Percentiles rank a stretch among this genome's conserved stretches.
phyloP scores from a whole-genome alignment of 2,797 vertebrate species.

The Pangasius krempfi region DNA sequence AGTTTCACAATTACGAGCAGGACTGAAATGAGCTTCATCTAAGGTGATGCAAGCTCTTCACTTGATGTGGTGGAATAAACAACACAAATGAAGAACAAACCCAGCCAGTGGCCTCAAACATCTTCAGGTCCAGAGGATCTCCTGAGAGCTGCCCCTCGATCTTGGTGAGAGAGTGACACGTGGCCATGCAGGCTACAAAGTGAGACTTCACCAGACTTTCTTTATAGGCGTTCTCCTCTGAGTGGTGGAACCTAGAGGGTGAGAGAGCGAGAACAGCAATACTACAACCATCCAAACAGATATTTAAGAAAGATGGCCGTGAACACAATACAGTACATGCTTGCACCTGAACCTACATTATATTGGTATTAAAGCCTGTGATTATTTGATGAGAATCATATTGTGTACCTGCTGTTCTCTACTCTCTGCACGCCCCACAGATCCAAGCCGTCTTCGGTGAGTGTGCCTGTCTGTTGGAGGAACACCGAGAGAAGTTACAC shows the following conservation, averaged over 20 bases:
- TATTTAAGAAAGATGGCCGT: neutral
- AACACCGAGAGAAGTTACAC: slow-evolving; percentile 10
- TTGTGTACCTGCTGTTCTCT: slow-evolving; percentile 81
- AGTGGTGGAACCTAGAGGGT: slow-evolving; percentile 82
- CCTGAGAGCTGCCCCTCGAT: slow-evolving; percentile 95
- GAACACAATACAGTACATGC: neutral
- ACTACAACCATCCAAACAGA: neutral
- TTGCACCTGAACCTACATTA: neutral
- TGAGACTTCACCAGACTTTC: slow-evolving; percentile 88
- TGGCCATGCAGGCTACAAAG: slow-evolving; percentile 97
- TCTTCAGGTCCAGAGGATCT: slow-evolving; percentile 96
- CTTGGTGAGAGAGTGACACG: slow-evolving; percentile 97
- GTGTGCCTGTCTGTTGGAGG: slow-evolving; percentile 87
- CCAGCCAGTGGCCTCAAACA: slow-evolving; percentile 98
- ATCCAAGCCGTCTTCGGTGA: slow-evolving; percentile 96
- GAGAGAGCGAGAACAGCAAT: slow-evolving; percentile 14
- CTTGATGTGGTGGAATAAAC: neutral
- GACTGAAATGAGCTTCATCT: neutral
- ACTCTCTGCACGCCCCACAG: slow-evolving; percentile 93
- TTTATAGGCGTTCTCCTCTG: slow-evolving; percentile 87
- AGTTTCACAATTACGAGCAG: neutral
- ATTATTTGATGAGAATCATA: neutral
- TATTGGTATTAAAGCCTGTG: neutral
- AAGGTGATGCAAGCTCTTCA: neutral
- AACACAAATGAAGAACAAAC: slow-evolving; percentile 66